Percentiles rank a stretch among this genome's conserved stretches.
These are phyloP conservation scores for Caenorhabditis sinica DNA, from an alignment of 2,888 invertebrate species.

Conservation along the genomic window DNA sequence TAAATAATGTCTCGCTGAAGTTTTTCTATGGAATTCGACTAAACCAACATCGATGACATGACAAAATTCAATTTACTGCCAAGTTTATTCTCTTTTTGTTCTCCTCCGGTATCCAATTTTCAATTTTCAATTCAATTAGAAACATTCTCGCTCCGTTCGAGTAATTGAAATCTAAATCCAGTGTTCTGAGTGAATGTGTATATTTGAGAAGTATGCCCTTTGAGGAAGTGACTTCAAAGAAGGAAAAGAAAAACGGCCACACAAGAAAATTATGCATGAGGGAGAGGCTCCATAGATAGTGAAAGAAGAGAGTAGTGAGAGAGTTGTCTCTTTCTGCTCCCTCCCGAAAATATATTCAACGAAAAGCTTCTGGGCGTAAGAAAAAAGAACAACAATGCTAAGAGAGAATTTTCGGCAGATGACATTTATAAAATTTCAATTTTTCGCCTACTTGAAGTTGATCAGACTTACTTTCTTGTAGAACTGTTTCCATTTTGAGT, in stretches of 20 bases:
- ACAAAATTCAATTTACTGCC: conserved; percentile 43
- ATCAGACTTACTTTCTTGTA: not conserved
- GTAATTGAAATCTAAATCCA: not conserved
- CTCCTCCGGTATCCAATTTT: conserved; percentile 4
- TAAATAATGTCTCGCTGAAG: conserved; percentile 45
- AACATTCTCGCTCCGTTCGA: conserved; percentile 16
- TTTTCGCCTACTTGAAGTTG: not conserved
- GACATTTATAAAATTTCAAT: conserved; percentile 6
- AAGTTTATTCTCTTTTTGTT: conserved; percentile 21
- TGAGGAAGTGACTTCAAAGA: not conserved
- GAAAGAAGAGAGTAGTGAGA: conserved; percentile 19
- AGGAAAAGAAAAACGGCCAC: conserved; percentile 16
- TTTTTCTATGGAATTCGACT: conserved; percentile 47
- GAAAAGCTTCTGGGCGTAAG: conserved; percentile 12
- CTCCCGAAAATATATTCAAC: conserved; percentile 44
- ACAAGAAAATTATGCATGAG: conserved; percentile 56
- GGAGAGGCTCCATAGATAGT: conserved; percentile 39
- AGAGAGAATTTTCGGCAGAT: not conserved
- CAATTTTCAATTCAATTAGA: conserved; percentile 14
- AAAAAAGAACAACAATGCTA: conserved; percentile 45
- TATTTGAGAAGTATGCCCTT: not conserved
- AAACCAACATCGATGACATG: conserved; percentile 49
- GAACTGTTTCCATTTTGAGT: not conserved
- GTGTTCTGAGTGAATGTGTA: not conserved
- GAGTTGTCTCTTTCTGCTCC: conserved; percentile 9